Percentiles rank a stretch among this genome's conserved stretches.
phyloP scores from a whole-genome alignment of 2,888 invertebrate species.

The Agriotes lineatus region DNA sequence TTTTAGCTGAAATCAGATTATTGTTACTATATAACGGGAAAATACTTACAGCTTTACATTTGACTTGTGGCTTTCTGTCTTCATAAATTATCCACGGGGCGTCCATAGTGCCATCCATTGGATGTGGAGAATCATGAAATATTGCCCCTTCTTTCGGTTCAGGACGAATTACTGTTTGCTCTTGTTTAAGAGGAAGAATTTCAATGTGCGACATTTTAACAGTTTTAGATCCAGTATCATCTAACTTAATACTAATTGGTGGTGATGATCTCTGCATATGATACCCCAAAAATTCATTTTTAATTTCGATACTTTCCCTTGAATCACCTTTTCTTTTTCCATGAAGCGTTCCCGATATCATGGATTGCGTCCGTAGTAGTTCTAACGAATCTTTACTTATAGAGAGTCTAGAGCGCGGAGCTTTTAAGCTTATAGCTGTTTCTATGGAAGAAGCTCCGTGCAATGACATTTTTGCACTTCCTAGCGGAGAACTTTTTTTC shows the following conservation, averaged over 20 bases:
- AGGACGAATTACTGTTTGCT: background rate
- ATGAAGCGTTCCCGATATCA: background rate
- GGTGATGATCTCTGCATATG: background rate
- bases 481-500: background rate
- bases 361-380: conserved; percentile 38
- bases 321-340: conserved; percentile 3
- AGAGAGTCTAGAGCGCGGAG: conserved; percentile 37
- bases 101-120: conserved; percentile 10
- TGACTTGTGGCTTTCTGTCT: background rate
- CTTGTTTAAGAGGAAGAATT: conserved; percentile 49
- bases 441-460: no score
- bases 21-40: no score
- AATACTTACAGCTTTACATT: no score
- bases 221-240: conserved; percentile 18
- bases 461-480: no score
- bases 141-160: background rate
- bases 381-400: conserved; percentile 44
- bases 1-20: no score
- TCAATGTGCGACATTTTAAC: conserved; percentile 54
- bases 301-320: conserved; percentile 34
- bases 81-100: conserved; percentile 45
- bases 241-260: background rate
- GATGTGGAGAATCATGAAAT: background rate
- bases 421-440: background rate
- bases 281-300: conserved; percentile 17